Percentiles rank a stretch among this genome's conserved stretches.
phyloP scores from a whole-genome alignment of 2,888 invertebrate species.

The Lomographa bimaculata region DNA sequence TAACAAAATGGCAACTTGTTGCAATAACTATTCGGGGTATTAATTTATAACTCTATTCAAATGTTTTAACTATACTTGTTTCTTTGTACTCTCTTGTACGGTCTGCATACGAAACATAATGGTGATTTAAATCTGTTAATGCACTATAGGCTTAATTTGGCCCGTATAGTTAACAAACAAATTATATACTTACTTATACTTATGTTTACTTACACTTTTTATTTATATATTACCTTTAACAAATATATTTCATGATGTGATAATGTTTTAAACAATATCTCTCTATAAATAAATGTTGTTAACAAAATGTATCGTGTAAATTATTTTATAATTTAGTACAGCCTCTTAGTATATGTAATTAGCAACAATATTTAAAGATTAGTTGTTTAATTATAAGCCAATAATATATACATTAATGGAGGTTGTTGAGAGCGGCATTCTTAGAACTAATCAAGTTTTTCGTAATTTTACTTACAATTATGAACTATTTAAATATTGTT shows the following conservation, averaged over 20 bases:
- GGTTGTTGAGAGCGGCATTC: neutral
- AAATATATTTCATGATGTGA: too few relatives aligned
- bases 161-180: too few relatives aligned
- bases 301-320: too few relatives aligned
- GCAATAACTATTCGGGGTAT: slow-evolving; percentile 63
- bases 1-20: slow-evolving; percentile 72
- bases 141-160: too few relatives aligned
- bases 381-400: neutral
- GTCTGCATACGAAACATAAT: too few relatives aligned
- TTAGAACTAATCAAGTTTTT: neutral
- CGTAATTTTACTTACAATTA: slow-evolving; percentile 4
- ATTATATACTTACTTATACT: slow-evolving; percentile 10
- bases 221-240: too few relatives aligned
- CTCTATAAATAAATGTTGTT: slow-evolving; percentile 14
- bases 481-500: slow-evolving; percentile 5
- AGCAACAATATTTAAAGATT: neutral
- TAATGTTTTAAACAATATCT: slow-evolving; percentile 3
- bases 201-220: slow-evolving; percentile 3
- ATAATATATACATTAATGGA: neutral
- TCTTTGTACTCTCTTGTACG: too few relatives aligned
- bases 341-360: too few relatives aligned
- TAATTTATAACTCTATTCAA: slow-evolving; percentile 40
- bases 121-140: too few relatives aligned
- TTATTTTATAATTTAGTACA: too few relatives aligned
- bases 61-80: slow-evolving; percentile 1